These are phyloP conservation scores for Aethina tumida DNA, from an alignment of 1,140 invertebrate species.

Conservation along the genomic window DNA sequence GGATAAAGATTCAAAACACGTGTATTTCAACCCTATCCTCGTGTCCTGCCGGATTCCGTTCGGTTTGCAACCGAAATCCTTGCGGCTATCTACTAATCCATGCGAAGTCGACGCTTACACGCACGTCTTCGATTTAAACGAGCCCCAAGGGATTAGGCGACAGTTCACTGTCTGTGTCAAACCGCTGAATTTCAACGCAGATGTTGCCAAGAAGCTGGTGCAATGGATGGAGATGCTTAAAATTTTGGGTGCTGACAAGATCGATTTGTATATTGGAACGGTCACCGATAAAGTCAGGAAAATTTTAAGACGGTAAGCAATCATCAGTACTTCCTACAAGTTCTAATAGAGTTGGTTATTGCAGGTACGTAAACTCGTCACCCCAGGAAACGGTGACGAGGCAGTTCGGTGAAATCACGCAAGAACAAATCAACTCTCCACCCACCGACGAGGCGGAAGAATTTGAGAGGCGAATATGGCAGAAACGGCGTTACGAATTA, in stretches of 20 bases:
- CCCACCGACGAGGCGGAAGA: slow-evolving; percentile 2
- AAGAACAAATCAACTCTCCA: slow-evolving; percentile 3
- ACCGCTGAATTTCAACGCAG: slow-evolving; percentile 53
- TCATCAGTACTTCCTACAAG: not conserved
- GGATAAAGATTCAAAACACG: slow-evolving; percentile 19
- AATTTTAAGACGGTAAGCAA: slow-evolving; percentile 45
- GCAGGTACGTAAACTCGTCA: not conserved
- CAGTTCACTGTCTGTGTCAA: slow-evolving; percentile 62
- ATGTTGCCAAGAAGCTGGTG: slow-evolving; percentile 48
- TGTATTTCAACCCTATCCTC: slow-evolving; percentile 24
- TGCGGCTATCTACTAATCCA: slow-evolving; percentile 5
- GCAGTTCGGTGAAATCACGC: no score
- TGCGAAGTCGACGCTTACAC: not conserved
- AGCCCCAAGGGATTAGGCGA: slow-evolving; percentile 19
- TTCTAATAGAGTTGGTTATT: not conserved
- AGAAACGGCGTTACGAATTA: slow-evolving; percentile 58
- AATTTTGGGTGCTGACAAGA: slow-evolving; percentile 52
- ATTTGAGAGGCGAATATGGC: slow-evolving; percentile 41
- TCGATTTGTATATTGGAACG: slow-evolving; percentile 53
- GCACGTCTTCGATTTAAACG: slow-evolving; percentile 4
- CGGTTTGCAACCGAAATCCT: slow-evolving; percentile 6
- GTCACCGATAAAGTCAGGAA: slow-evolving; percentile 43
- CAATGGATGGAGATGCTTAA: slow-evolving; percentile 60
- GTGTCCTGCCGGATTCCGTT: slow-evolving; percentile 24
- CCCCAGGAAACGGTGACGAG: no score